Conservation (phyloP, 2,888 invertebrate genomes). For the Callyntrura sp. region DNA sequence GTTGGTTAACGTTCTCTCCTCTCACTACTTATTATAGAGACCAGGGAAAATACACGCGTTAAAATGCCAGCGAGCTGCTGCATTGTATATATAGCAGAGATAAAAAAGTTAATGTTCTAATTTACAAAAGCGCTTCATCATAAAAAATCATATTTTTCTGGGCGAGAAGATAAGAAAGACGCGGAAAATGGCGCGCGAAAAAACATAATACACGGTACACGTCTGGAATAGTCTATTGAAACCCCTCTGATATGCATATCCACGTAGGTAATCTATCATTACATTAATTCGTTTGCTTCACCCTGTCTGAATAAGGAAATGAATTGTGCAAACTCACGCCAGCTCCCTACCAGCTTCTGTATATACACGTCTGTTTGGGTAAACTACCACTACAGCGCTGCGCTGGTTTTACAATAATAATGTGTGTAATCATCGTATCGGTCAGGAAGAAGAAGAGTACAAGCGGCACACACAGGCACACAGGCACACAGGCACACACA, state of each 20-base stretch:
- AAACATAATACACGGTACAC: no score
- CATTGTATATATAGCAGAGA: not conserved
- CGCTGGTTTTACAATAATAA: no score
- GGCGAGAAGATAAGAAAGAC: not conserved
- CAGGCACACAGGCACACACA: not conserved
- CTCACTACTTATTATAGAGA: not conserved
- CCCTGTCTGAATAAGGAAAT: conserved; percentile 19
- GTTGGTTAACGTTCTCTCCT: not conserved
- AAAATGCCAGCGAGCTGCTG: not conserved
- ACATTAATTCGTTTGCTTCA: conserved; percentile 18
- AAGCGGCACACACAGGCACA: not conserved
- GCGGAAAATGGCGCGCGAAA: conserved; percentile 7
- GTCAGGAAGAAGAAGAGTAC: conserved; percentile 17
- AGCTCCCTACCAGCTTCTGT: not conserved
- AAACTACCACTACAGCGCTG: not conserved
- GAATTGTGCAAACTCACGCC: conserved; percentile 3
- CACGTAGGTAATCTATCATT: not conserved
- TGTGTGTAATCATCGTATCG: conserved; percentile 7
- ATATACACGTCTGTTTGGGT: no score
- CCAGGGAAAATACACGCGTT: not conserved
- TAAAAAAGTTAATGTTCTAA: not conserved
- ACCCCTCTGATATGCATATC: not conserved
- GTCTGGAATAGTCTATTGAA: no score
- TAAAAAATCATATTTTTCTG: no score
- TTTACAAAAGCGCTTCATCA: not conserved